Conservation (phyloP, 2,113 vertebrate species). For the Thunnus maccoyii region DNA sequence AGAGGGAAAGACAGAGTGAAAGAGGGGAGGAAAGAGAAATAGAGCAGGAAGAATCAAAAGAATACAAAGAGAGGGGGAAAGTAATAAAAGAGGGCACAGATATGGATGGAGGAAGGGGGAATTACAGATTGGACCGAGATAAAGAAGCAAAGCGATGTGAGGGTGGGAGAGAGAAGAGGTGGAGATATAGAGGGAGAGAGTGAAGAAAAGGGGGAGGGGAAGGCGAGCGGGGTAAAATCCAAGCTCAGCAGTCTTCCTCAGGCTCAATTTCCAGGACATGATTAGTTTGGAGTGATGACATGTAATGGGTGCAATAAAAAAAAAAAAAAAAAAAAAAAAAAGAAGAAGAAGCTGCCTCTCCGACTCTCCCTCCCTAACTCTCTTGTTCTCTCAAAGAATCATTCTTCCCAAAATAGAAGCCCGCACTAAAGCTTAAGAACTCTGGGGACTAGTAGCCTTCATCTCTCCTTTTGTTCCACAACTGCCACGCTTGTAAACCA, state of each 20-base stretch:
- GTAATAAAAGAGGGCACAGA: constrained; percentile 68
- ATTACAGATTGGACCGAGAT: constrained; percentile 70
- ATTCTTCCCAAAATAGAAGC: constrained; percentile 58
- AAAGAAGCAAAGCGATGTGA: constrained; percentile 66
- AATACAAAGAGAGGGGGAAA: constrained; percentile 44
- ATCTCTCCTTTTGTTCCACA: constrained; percentile 59
- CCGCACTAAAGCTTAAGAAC: constrained; percentile 55
- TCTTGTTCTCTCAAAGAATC: constrained; percentile 53
- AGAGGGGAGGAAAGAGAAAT: constrained; percentile 19
- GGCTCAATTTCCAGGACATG: constrained; percentile 83
- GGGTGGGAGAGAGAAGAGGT: constrained; percentile 38
- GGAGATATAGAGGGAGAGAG: constrained; percentile 33
- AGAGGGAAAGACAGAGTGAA: constrained; percentile 17
- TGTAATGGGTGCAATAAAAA: constrained; percentile 73
- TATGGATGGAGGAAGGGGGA: constrained; percentile 55
- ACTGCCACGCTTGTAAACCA: constrained; percentile 52
- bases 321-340: constrained; percentile 25
- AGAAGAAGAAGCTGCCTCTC: constrained; percentile 20
- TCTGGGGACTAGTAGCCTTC: constrained; percentile 52
- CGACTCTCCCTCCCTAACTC: constrained; percentile 8
- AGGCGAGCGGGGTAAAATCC: constrained; percentile 61
- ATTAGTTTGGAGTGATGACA: constrained; percentile 82
- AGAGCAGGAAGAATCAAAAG: constrained; percentile 38
- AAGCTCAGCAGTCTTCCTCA: constrained; percentile 77
- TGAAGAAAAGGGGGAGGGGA: constrained; percentile 26